Evolutionary conservation across 2,113 vertebrate species (phyloP), one percentile per base, ranked within the genome.

Genomic region (Vidua macroura): DNA sequence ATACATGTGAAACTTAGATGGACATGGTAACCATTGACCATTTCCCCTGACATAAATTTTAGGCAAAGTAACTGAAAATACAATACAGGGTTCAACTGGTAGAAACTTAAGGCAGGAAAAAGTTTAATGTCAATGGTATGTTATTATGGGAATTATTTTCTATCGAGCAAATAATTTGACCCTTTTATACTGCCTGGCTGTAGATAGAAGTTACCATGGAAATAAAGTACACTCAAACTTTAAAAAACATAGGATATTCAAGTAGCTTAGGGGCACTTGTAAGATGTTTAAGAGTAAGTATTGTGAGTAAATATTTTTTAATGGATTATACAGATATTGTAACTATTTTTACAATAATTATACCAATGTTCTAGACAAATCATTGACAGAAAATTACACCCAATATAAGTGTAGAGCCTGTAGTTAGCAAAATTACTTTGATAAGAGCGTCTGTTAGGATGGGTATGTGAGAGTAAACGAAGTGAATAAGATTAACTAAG

Each of bases 381-480:
- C 6, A 28, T 9, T 67, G 52, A 21, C 22, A 22, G 27, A 59
- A 88, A 75, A 88, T 44, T 44, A 5, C 13, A 11, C 4, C 82
- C 52, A 35, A 5, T 2, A 0, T 49, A 44, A 53, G 7, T 9
- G 10, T 33, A 62, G 16, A n/a, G 21, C 12, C 12, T 31, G 33
- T 15, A 59, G 33, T 7, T 88, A 60, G 21, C 18, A 51, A 74
- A 74, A 44, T 37, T 19, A 33, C 23, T 16, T 56, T 21, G 15
- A 14, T n/a, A 49, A 59, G 35, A 66, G 13, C 0, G 0, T 13
- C 10, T 75, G 9, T 37, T 48, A 37, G 31, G 19, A 49, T 35
- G 48, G 22, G 4, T 48, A 14, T 23, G 6, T 75, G n/a, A 53
- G 16, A 5, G 22, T 18, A 52, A 62, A 52, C 10, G 53, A 17